Conservation (phyloP, 2,797 vertebrate species). For the Bradypus variegatus region DNA sequence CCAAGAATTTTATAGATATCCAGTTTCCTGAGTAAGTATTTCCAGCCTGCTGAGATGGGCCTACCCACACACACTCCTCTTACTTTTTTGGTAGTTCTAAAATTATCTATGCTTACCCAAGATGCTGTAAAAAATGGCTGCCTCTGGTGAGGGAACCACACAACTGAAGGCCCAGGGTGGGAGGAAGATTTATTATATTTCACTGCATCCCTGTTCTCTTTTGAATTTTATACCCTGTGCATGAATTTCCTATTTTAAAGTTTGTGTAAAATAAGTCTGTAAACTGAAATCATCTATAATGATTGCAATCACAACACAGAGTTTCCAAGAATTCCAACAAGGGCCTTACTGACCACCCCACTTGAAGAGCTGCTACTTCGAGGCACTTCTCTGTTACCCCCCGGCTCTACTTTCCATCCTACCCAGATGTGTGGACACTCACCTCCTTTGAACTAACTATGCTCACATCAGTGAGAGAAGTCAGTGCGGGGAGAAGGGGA, state of each 20-base stretch:
- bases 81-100: slow-evolving; percentile 28
- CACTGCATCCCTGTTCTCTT: background rate
- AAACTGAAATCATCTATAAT: background rate
- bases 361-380: background rate
- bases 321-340: slow-evolving; percentile 20
- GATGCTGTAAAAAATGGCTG: slow-evolving; percentile 29
- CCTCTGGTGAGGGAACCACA: slow-evolving; percentile 23
- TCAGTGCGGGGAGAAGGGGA: background rate
- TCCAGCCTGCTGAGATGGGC: slow-evolving; percentile 42
- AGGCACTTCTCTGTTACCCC: background rate
- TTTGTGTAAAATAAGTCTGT: background rate
- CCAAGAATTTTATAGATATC: slow-evolving; percentile 90
- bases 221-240: slow-evolving; percentile 12
- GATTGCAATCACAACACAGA: background rate
- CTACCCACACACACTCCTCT: slow-evolving; percentile 21
- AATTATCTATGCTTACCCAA: slow-evolving; percentile 35
- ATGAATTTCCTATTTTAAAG: slow-evolving; percentile 7
- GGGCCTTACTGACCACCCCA: background rate
- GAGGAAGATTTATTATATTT: slow-evolving; percentile 42
- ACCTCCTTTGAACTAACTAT: background rate
- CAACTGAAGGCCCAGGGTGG: slow-evolving; percentile 31
- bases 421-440: background rate
- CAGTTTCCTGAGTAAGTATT: slow-evolving; percentile 79
- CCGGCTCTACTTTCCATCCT: background rate
- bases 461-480: background rate